Evolutionary conservation across 2,888 invertebrate genomes (phyloP), one percentile per base, ranked within the genome.

Genomic region (Polyommatus icarus): DNA sequence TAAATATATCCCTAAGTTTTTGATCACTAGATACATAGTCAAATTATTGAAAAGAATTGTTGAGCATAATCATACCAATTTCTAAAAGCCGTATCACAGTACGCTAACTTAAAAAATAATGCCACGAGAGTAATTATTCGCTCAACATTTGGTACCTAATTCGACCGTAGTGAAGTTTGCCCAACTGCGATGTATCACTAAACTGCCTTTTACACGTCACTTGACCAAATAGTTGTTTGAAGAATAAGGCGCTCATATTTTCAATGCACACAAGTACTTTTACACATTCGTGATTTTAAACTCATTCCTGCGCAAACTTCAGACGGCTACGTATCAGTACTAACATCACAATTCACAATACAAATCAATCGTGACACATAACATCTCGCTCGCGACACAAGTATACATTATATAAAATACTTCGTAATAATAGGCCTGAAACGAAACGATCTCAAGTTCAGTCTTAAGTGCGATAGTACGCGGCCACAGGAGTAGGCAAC

Each of bases 81-180:
- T 86, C 79, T 85, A 89, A 83, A 89, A 90, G 91, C 91, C 91
- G 90, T 92, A 93, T 92, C 92, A 92, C 93, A 92, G 92, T 89
- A 92, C 88, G 87, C 91, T 90, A 91, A 91, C 87, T 90, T 89
- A 89, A 90, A 85, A 82, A 83, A 84, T 85, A 87, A 84, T 84
- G 84, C 84, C 83, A 83, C 82, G 81, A 67, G 29, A 29, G 18
- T n/a, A n/a, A n/a, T 67, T 3, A 67, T 67, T 32, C 67, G 29
- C 67, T 67, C 29, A 67, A 32, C 29, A 15, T 4, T 67, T 32
- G 29, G 29, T 29, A 67, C 15, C 15, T 29, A 32, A 67, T 67
- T 15, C 32, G 29, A 67, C 12, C 18, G 29, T 67, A 29, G 32
- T 67, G 67, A 67, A 67, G 29, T 67, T 67, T 67, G 67, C 67